Evolutionary conservation across 2,113 vertebrate species (phyloP), one percentile per base, ranked within the genome.

Genomic region (Bagarius yarrelli): DNA sequence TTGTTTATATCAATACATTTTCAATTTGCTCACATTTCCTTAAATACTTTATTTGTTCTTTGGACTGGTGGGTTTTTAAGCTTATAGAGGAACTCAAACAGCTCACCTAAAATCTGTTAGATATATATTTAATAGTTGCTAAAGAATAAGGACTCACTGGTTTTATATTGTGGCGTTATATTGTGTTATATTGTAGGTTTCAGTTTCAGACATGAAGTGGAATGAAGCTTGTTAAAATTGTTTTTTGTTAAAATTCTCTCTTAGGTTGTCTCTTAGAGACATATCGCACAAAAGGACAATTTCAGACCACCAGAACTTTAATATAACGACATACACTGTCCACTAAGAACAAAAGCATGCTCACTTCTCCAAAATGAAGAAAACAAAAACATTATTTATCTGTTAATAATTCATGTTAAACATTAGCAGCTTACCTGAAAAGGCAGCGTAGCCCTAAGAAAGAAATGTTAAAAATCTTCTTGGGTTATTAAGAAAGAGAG

Each of bases 391-490:
- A 6, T 9, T 13, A 19, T 25, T 12, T 47, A 47, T 47, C 9
- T 47, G 8, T 71, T 21, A 47, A 19, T 13, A 0, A 19, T 19
- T 6, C 6, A 9, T 23, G 16, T 0, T 12, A 34, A 63, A 18
- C 66, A n/a, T n/a, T 50, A 69, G 77, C 55, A 15, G 15, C 80
- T 77, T 82, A 82, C 81, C 73, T 60, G 2, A 32, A 21, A 69
- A 8, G 57, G 53, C 8, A 69, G 18, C 14, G 8, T 16, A 57
- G 18, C 47, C 30, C 34, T 64, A 27, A 64, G 15, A 36, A 21
- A 19, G 13, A 36, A 14, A 5, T 21, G 44, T 34, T 27, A 40
- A 25, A 55, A 21, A 5, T 12, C 25, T 5, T 4, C 55, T 34
- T 61, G 21, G 25, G 16, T 34, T 32, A 30, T 55, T 40, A 36